These are phyloP conservation scores for Stenchaetothrips biformis DNA, from an alignment of 2,888 invertebrate species.

Conservation along the genomic window DNA sequence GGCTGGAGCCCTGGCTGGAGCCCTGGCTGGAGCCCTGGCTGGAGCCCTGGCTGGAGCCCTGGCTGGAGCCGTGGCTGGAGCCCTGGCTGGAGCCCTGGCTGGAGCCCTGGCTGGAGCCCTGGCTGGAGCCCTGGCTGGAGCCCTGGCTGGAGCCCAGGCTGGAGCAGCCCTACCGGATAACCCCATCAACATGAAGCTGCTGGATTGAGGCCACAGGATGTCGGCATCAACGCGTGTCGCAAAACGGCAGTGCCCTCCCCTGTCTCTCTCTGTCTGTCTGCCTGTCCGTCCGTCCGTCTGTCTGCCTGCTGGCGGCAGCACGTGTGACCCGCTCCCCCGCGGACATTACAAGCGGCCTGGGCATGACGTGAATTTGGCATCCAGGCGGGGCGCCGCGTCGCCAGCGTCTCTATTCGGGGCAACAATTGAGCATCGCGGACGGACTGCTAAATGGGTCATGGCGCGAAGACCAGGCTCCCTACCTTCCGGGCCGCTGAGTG, in stretches of 20 bases:
- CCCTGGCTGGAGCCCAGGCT: neutral
- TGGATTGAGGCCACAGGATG: conserved; percentile 5
- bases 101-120: neutral
- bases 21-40: neutral
- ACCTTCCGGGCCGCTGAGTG: too few species aligned
- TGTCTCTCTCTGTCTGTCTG: too few species aligned
- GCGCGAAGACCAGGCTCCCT: too few species aligned
- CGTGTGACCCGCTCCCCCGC: neutral
- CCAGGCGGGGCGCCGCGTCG: too few species aligned
- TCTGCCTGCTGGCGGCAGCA: neutral
- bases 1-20: neutral
- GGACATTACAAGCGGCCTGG: too few species aligned
- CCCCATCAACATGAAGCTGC: neutral
- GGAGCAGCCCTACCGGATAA: neutral
- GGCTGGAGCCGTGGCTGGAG: too few species aligned
- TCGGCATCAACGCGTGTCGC: neutral
- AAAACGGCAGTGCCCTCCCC: too few species aligned
- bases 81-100: neutral
- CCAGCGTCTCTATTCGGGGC: too few species aligned
- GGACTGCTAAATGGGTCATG: too few species aligned
- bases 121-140: neutral
- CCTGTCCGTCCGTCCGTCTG: too few species aligned
- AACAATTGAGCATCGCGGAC: too few species aligned
- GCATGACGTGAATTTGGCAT: too few species aligned
- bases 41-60: neutral